Evolutionary conservation across 2,113 vertebrate species (phyloP).

Genomic region (Agapornis roseicollis): DNA sequence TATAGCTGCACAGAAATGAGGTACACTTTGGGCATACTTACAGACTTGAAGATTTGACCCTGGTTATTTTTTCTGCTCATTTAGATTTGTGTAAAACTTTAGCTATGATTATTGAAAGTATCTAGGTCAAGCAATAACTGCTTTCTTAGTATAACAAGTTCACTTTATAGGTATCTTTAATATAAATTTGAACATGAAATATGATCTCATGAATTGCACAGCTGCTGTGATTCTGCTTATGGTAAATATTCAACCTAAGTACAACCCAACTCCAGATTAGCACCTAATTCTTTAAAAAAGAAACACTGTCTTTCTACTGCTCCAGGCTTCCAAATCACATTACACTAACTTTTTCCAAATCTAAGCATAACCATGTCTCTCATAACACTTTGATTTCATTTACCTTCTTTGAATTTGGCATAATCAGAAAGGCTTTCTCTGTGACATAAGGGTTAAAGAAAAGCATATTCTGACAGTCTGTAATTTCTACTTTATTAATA

Average conservation of each 20-base stretch:
- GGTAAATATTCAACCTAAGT: not conserved
- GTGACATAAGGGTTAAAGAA: not conserved
- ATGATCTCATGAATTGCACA: not conserved
- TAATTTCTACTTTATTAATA: not conserved
- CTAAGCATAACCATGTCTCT: not conserved
- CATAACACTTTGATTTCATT: not conserved
- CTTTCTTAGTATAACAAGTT: not conserved
- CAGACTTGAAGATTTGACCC: not conserved
- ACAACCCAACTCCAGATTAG: not conserved
- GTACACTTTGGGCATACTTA: not conserved
- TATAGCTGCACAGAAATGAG: accelerated
- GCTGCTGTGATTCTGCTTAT: not conserved
- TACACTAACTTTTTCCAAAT: not conserved
- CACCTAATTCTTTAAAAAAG: not conserved
- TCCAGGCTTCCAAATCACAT: not conserved
- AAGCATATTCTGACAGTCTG: not conserved
- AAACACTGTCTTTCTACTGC: not conserved
- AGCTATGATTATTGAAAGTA: not conserved
- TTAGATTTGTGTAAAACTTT: not conserved
- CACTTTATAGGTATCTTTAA: not conserved
- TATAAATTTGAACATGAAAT: not conserved
- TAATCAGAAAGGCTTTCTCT: not conserved
- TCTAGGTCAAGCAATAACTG: not conserved
- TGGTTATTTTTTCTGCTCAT: not conserved
- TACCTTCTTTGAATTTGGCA: not conserved